Percentiles rank a stretch among this genome's conserved stretches.
phyloP scores from a whole-genome alignment of 2,113 vertebrate species.

The Pipra filicauda region DNA sequence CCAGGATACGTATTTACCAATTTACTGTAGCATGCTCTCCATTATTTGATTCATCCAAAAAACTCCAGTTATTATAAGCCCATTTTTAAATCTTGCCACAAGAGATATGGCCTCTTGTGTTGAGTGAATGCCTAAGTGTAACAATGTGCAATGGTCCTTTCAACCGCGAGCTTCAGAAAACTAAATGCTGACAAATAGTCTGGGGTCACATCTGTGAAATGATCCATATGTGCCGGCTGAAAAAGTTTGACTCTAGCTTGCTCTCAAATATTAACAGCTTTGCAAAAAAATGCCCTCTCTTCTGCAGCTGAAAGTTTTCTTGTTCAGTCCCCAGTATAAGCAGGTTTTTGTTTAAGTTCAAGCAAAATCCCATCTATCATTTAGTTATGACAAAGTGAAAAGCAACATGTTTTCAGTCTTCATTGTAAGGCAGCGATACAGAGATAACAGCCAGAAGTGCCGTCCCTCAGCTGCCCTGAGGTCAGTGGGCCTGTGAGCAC shows the following conservation, averaged over 20 bases:
- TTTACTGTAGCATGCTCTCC: background rate
- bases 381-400: background rate
- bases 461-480: background rate
- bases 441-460: background rate
- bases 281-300: background rate
- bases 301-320: background rate
- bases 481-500: background rate
- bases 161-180: background rate
- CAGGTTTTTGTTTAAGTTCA: background rate
- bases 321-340: background rate
- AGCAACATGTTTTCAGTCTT: background rate
- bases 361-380: background rate
- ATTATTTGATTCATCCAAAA: background rate
- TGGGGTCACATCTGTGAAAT: background rate
- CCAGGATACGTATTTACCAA: background rate
- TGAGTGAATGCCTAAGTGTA: background rate
- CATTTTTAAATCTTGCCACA: background rate
- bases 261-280: background rate
- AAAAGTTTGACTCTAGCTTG: background rate
- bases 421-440: background rate
- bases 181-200: background rate
- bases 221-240: background rate
- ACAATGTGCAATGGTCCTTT: background rate
- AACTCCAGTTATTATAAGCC: background rate
- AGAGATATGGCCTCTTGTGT: background rate